Evolutionary conservation across 2,113 vertebrate species (phyloP), one percentile per base, ranked within the genome.

Genomic region (Neomonachus schauinslandi): DNA sequence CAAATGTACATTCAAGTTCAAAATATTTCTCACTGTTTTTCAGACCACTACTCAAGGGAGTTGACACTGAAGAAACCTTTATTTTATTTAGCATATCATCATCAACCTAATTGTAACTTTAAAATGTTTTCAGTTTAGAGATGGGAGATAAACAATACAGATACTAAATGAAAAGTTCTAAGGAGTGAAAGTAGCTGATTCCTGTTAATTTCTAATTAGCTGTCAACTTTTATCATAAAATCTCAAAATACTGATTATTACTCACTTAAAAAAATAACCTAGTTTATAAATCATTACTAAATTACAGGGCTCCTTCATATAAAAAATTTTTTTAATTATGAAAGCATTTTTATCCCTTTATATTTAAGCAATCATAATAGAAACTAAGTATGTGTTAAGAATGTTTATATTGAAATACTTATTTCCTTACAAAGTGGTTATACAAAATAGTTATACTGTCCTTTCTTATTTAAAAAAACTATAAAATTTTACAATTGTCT

Each of bases 171-270:
- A 96, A 88, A 96, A 79, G 16, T 53, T 55, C 36, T 90, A 49
- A 87, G 59, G 12, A 84, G 39, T 85, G 10, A 94, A 96, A 94
- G 67, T 80, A 80, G 28, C 89, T 91, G 79, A 71, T 95, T 89
- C 33, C 53, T 80, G 22, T 82, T 93, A 61, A 71, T 90, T 97
- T 97, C 36, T 89, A 94, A 77, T 86, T 92, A 76, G 39, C 11
- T 92, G 19, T 90, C 67, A 96, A 94, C 33, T 51, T 93, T 94
- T 81, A 97, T 28, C 24, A 95, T 69, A 36, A 92, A 91, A 89
- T 96, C 33, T 82, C 36, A 96, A 87, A 95, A 97, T 86, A 94
- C 14, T 87, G 91, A 92, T 79, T 94, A 65, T 53, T 91, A 91
- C 6, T 49, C 49, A 93, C 53, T 91, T 91, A 91, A 97, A 97